Conservation (phyloP, 2,888 invertebrate genomes). For the Linyphia triangularis region DNA sequence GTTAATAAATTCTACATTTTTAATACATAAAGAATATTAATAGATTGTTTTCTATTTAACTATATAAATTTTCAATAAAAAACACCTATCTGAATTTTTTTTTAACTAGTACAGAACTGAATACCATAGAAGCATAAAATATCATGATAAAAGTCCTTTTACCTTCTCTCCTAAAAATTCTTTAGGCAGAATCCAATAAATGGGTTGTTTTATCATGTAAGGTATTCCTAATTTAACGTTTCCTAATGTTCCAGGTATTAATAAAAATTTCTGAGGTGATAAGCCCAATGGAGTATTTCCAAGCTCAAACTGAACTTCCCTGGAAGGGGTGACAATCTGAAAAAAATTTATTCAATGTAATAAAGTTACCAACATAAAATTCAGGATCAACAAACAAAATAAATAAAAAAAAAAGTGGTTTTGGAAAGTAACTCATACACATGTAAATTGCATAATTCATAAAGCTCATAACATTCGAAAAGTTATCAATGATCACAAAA, state of each 20-base stretch:
- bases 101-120: neutral
- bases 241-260: conserved; percentile 84
- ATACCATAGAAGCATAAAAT: neutral
- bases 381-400: too few species aligned
- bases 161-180: conserved; percentile 91
- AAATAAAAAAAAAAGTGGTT: too few species aligned
- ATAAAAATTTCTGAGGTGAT: conserved; percentile 83
- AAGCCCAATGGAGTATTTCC: conserved; percentile 81
- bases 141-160: conserved; percentile 12
- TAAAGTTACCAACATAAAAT: too few species aligned
- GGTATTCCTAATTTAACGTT: conserved; percentile 83
- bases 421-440: too few species aligned
- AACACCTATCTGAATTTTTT: neutral
- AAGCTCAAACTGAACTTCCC: conserved; percentile 77
- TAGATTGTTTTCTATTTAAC: neutral
- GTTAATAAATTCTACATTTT: neutral
- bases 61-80: neutral
- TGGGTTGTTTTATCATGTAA: conserved; percentile 84
- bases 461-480: too few species aligned
- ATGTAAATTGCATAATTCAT: too few species aligned
- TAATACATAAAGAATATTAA: neutral
- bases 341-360: too few species aligned
- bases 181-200: conserved; percentile 91
- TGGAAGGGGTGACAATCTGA: conserved; percentile 80
- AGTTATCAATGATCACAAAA: too few species aligned